Conservation (phyloP, 2,888 invertebrate species). For the Embidobia sp. region DNA sequence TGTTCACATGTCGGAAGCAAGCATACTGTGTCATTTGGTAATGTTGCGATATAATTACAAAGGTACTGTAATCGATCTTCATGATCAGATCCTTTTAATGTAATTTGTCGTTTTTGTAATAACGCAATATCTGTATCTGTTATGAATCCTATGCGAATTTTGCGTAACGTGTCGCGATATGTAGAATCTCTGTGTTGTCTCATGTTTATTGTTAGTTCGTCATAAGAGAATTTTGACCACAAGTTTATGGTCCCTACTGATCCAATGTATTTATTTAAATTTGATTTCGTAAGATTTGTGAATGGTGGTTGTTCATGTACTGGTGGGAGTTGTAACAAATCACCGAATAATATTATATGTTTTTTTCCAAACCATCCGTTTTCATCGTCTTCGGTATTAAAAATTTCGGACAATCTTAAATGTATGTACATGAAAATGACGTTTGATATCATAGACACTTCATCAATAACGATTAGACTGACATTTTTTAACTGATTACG, state of each 20-base stretch:
- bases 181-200: too few species aligned
- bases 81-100: too few species aligned
- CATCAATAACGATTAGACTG: constrained; percentile 58
- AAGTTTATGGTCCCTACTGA: too few species aligned
- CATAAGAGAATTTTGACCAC: constrained; percentile 62
- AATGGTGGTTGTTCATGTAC: constrained; percentile 69
- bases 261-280: constrained; percentile 64
- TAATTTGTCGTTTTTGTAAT: constrained; percentile 1
- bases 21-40: constrained; percentile 6
- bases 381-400: too few species aligned
- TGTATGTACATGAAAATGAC: neutral
- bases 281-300: constrained; percentile 60
- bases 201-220: constrained; percentile 71
- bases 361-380: too few species aligned
- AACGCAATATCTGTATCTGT: neutral
- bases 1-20: constrained; percentile 5
- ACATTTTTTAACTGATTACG: constrained; percentile 5
- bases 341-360: constrained; percentile 69
- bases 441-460: too few species aligned
- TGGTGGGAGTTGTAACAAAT: constrained; percentile 73
- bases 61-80: too few species aligned
- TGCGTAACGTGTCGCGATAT: constrained; percentile 60
- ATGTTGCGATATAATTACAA: neutral
- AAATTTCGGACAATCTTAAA: too few species aligned
- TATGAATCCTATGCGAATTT: constrained; percentile 45